These are phyloP conservation scores for Loripinus fragilis DNA, from an alignment of 2,888 invertebrate species.

Conservation along the genomic window DNA sequence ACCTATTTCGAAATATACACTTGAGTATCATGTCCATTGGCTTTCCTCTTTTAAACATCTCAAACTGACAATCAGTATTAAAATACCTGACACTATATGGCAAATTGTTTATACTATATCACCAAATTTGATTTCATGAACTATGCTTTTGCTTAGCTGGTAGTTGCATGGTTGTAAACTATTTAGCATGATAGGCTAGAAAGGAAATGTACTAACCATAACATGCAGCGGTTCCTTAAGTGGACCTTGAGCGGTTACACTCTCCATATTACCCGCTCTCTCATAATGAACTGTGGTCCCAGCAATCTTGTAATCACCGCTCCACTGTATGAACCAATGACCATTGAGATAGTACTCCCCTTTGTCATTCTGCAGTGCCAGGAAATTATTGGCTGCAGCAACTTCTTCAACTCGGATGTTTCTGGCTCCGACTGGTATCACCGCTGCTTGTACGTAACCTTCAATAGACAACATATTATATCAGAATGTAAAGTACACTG, in stretches of 20 bases:
- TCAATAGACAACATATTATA: too few species aligned
- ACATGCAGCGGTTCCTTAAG: constrained; percentile 91
- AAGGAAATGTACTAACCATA: constrained; percentile 89
- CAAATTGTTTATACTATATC: too few species aligned
- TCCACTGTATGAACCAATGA: constrained; percentile 87
- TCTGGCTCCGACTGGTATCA: constrained; percentile 91
- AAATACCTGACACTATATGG: too few species aligned
- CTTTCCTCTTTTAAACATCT: too few species aligned
- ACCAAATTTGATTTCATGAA: too few species aligned
- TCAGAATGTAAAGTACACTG: too few species aligned
- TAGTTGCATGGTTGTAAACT: too few species aligned
- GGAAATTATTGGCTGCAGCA: constrained; percentile 90
- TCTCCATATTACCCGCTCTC: constrained; percentile 90
- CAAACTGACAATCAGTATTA: too few species aligned
- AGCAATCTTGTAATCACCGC: constrained; percentile 92
- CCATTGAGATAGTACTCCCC: constrained; percentile 92
- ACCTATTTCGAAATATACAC: too few species aligned
- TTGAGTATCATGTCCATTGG: too few species aligned
- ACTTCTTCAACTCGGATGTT: constrained; percentile 91
- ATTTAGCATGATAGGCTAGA: too few species aligned
- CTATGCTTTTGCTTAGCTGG: too few species aligned
- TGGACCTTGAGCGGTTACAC: constrained; percentile 92
- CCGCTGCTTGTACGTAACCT: constrained; percentile 87
- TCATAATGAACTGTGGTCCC: constrained; percentile 92
- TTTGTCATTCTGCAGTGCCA: constrained; percentile 90